Conservation (phyloP, 2,797 vertebrate genomes). For the Brotula barbata region DNA sequence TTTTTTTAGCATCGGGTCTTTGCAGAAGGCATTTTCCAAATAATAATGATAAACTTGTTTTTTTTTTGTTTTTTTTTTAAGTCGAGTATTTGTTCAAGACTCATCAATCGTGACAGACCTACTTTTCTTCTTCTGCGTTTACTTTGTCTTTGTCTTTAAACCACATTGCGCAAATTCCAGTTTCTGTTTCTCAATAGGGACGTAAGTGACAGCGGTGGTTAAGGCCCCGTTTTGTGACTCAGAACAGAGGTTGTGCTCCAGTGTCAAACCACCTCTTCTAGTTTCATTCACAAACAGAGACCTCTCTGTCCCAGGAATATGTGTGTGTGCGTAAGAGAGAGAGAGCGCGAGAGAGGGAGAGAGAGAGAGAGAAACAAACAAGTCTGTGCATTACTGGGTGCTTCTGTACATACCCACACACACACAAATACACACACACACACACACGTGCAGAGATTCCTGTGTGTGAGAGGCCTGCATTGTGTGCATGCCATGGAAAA, state of each 20-base stretch:
- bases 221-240: slow-evolving; percentile 11
- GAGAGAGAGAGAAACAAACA: not conserved
- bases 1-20: too few relatives aligned
- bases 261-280: slow-evolving; percentile 25
- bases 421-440: slow-evolving; percentile 7
- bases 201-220: not conserved
- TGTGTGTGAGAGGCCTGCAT: slow-evolving; percentile 60
- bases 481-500: slow-evolving; percentile 66
- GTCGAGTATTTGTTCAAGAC: too few relatives aligned
- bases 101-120: too few relatives aligned
- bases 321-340: slow-evolving; percentile 28
- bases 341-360: not conserved
- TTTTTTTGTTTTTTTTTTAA: too few relatives aligned
- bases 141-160: not conserved
- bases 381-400: too few relatives aligned
- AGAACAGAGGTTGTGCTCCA: slow-evolving; percentile 2
- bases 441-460: slow-evolving; percentile 24
- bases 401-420: not conserved
- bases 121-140: too few relatives aligned
- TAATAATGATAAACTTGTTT: too few relatives aligned
- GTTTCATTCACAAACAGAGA: slow-evolving; percentile 60
- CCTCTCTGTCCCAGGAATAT: slow-evolving; percentile 58
- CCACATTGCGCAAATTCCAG: not conserved
- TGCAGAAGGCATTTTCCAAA: too few relatives aligned
- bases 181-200: not conserved